Base-by-base conservation (phyloP, 2,888 invertebrate genomes). In the Pterostichus niger region DNA sequence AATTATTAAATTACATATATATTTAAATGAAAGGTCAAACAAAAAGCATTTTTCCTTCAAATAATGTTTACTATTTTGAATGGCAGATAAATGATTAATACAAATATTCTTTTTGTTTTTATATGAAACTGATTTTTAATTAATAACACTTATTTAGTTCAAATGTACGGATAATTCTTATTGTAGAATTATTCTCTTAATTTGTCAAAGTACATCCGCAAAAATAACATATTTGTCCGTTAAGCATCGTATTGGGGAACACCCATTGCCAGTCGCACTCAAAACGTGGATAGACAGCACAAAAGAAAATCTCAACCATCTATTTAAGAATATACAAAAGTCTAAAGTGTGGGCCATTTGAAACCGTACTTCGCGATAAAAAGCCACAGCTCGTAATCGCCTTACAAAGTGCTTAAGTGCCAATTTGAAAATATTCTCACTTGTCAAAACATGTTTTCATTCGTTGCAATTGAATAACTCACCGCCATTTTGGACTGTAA, bases 371-470 rank as follows among this genome's bases (percentile, higher is more conserved):
- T 56, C 46, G 24, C 35, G 78, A 78, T 59, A 78, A 78, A 77
- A 78, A 59, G 59, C 78, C 78, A 78, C 78, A 78, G 61, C 61
- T 56, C 61, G 56, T 78, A 78, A 61, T 78, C 44, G 78, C 59
- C 78, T 78, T 52, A 86, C 84, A 86, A 86, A 85, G 84, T 85
- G 83, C 84, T 85, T 87, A 86, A 87, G 86, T 86, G 86, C 86
- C 86, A 87, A 86, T 87, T 86, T 87, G 85, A 85, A 86, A 86
- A 84, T 84, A 83, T 85, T 86, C 86, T 84, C 86, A 85, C 86
- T 86, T 87, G 86, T 87, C 87, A 87, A 86, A 87, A 87, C 85
- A 87, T 80, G 56, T 56, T 56, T 78, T 76, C 56, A 46, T 59
- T 78, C 59, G 61, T 17, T 61, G 59, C 78, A 44, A 61, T 61